Percentiles rank a stretch among this genome's conserved stretches.
phyloP scores from a whole-genome alignment of 2,113 vertebrate genomes.

The Hyperopisus bebe region DNA sequence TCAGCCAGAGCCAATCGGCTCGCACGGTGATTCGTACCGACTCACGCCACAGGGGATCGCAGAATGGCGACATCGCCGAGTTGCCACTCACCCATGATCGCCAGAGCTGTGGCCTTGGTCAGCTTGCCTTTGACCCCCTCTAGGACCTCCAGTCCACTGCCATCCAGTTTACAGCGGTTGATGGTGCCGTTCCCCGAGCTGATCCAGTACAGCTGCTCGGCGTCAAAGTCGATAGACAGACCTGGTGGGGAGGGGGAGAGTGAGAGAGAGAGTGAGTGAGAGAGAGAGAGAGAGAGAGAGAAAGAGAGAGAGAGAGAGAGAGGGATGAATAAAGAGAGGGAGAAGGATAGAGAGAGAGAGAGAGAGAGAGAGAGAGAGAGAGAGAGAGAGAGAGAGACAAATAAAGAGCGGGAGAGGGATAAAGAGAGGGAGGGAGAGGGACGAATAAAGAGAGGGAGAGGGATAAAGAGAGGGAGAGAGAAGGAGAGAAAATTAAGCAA shows the following conservation, averaged over 20 bases:
- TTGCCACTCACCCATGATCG: conserved; percentile 82
- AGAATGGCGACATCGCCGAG: not conserved
- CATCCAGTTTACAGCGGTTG: conserved; percentile 80
- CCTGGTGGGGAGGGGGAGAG: conserved; percentile 51
- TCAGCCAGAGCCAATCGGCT: not conserved
- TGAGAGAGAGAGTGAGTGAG: too few species aligned
- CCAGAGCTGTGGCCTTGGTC: conserved; percentile 86
- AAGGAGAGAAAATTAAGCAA: too few species aligned
- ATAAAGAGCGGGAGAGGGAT: not conserved
- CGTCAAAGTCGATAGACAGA: conserved; percentile 82
- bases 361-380: too few species aligned
- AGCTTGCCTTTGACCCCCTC: conserved; percentile 71
- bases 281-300: too few species aligned
- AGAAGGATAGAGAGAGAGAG: too few species aligned
- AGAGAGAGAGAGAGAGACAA: too few species aligned
- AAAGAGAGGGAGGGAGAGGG: too few species aligned
- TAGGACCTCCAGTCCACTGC: conserved; percentile 72
- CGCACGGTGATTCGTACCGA: not conserved
- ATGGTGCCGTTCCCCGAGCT: conserved; percentile 90
- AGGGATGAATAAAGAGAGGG: too few species aligned
- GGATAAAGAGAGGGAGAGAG: not conserved
- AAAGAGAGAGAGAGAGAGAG: too few species aligned
- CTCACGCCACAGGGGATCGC: not conserved
- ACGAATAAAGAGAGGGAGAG: not conserved
- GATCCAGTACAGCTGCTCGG: conserved; percentile 87